Conservation (phyloP, 1,140 invertebrate genomes). For the Drosophila kohkoa region DNA sequence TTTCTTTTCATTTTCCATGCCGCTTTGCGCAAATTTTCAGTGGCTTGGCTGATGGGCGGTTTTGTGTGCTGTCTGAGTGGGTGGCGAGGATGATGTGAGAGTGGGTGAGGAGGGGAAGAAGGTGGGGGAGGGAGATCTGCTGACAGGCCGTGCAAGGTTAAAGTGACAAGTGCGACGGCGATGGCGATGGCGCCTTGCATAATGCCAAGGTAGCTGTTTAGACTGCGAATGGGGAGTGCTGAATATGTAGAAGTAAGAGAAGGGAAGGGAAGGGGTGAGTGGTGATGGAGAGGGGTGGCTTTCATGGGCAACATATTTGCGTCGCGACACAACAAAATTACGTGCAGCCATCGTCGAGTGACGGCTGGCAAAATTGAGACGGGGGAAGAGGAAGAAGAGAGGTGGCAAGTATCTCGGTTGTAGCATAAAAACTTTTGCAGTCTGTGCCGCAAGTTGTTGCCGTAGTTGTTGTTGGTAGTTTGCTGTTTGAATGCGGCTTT, state of each 20-base stretch:
- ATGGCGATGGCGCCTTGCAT: constrained; percentile 79
- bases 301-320: constrained; percentile 77
- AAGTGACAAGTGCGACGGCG: constrained; percentile 80
- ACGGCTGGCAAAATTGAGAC: too few species aligned
- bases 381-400: neutral
- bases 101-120: neutral
- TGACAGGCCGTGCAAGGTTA: constrained; percentile 81
- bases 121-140: constrained; percentile 19
- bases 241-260: neutral
- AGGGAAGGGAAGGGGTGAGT: neutral
- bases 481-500: constrained; percentile 77
- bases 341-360: constrained; percentile 52
- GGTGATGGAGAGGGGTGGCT: constrained; percentile 31
- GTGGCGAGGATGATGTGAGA: neutral
- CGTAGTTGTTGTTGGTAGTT: constrained; percentile 49
- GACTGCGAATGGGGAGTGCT: constrained; percentile 4
- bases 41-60: constrained; percentile 22
- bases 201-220: constrained; percentile 68
- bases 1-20: constrained; percentile 83
- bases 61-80: neutral
- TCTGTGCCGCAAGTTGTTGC: constrained; percentile 48
- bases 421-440: constrained; percentile 78
- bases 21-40: constrained; percentile 80
- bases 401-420: constrained; percentile 38
- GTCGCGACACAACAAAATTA: constrained; percentile 82